Evolutionary conservation across 2,113 vertebrate genomes (phyloP).

Genomic region (Oenanthe oenanthe): DNA sequence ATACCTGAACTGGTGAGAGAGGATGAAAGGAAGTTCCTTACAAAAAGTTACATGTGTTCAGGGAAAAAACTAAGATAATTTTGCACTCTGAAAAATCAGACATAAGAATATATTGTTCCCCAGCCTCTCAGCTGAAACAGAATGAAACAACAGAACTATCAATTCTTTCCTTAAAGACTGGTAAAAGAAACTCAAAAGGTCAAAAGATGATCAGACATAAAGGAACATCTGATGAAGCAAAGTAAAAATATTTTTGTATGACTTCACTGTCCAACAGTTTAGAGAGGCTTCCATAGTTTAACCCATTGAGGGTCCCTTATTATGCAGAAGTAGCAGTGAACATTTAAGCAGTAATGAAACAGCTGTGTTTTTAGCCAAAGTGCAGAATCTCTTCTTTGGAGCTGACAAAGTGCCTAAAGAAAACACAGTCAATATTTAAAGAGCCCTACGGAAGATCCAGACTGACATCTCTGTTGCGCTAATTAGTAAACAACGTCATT

Average conservation of each 20-base stretch:
- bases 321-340: not conserved
- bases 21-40: not conserved
- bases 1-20: not conserved
- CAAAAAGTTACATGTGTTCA: fast-evolving
- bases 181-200: not conserved
- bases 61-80: not conserved
- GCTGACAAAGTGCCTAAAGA: not conserved
- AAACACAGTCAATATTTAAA: not conserved
- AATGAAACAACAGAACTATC: not conserved
- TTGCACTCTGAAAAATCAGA: not conserved
- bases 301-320: not conserved
- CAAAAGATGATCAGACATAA: not conserved
- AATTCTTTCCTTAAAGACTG: not conserved
- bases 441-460: not conserved
- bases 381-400: not conserved
- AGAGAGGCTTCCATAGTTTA: not conserved
- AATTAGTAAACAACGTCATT: not conserved
- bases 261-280: not conserved
- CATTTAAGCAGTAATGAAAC: not conserved
- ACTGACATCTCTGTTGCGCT: not conserved
- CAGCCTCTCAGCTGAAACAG: not conserved
- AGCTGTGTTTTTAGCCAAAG: not conserved
- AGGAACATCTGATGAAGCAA: not conserved
- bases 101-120: not conserved
- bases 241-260: not conserved